Base-by-base conservation (phyloP, 2,797 vertebrate genomes). In the Mico argentatus region DNA sequence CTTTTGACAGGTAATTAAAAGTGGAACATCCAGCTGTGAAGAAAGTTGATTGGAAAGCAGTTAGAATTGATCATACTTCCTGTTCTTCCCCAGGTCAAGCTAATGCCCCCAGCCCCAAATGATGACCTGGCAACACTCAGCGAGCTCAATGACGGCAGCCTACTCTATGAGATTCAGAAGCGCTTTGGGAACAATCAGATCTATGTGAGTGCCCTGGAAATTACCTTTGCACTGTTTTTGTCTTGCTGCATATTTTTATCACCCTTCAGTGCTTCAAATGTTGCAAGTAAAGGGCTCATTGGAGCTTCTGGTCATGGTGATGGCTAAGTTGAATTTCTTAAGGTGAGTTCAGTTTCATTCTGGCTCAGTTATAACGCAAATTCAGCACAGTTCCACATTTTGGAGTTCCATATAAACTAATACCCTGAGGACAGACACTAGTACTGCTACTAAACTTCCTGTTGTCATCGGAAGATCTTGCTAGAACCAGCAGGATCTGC, bases 121-220 rank as follows among this genome's bases (percentile, higher is more conserved):
- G 99, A 99, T 15, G 99, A 99, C 98, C 99, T 99, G 91, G 99
- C 99, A 0, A 99, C 99, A 13, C 99, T 99, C 98, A 99, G 99
- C 13, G 99, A 99, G 98, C 99, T 99, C 52, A 99, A 99, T 0
- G 99, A 99, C 94, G 99, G 99, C 99, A 99, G 99, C 97, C 99
- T 99, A 39, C 99, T 99, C 41, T 99, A 99, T 30, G 99, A 99
- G 98, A 99, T 99, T 98, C 99, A 99, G 98, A 99, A 99, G 95
- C 99, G 99, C 95, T 99, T 99, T 52, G 99, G 98, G 93, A 99
- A 99, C 20, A 99, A 99, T 98, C 99, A 99, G 98, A 99, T 99
- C 98, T 99, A 99, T 13, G 99, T 99, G 98, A 98, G 99, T 98
- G 95, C 44, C 83, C 94, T 36, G 9, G 59, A 77, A 30, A 33